A percentile compares a stretch with the other conserved stretches of the same genome.
Conservation (phyloP, 2,797 vertebrate genomes). For the Mus minutoides region DNA sequence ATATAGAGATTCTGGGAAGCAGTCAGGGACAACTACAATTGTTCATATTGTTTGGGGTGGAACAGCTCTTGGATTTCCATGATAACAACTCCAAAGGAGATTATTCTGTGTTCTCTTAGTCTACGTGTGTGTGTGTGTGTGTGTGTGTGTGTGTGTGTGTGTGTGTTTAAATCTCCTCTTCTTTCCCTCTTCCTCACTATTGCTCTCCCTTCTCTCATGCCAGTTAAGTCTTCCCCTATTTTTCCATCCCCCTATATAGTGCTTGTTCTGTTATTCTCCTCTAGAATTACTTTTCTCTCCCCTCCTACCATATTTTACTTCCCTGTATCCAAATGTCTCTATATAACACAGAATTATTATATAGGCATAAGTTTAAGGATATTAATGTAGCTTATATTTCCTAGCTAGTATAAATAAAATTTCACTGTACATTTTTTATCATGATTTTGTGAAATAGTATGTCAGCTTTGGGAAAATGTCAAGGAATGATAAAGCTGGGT, state of each 20-base stretch:
- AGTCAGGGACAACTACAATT: background rate
- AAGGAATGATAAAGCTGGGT: background rate
- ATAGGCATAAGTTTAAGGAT: background rate
- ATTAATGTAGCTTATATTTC: background rate
- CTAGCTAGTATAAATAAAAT: background rate
- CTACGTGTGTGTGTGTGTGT: too few species aligned
- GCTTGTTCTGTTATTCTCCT: background rate
- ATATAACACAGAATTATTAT: background rate
- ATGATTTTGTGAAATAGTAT: background rate
- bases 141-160: too few species aligned
- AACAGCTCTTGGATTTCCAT: background rate
- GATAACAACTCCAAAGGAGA: background rate
- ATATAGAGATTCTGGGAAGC: background rate
- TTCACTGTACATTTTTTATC: background rate
- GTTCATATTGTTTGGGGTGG: background rate
- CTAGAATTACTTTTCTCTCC: background rate
- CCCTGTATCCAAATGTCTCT: background rate
- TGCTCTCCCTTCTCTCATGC: background rate
- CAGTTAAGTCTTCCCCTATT: background rate
- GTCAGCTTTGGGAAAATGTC: background rate
- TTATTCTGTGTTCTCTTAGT: background rate
- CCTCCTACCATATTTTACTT: background rate
- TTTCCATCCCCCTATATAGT: background rate
- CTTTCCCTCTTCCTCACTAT: background rate
- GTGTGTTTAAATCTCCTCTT: too few species aligned